Evolutionary conservation across 2,888 invertebrate species (phyloP).

Genomic region (Agrochola litura): DNA sequence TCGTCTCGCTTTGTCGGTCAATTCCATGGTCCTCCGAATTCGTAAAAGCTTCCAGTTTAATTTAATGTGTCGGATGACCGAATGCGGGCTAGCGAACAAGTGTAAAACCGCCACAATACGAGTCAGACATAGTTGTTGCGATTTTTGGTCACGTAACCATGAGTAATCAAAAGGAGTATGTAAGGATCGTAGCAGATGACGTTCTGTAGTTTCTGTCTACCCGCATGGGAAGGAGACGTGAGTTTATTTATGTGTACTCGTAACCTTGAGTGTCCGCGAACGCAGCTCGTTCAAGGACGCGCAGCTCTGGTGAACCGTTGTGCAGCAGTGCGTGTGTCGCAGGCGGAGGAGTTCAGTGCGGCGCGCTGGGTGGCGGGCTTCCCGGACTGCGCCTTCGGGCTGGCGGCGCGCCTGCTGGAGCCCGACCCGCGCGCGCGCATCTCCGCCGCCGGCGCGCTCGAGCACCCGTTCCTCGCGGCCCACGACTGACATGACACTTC

Average conservation of each 20-base stretch:
- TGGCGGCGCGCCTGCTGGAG: constrained; percentile 93
- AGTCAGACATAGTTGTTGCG: neutral
- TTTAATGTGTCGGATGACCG: neutral
- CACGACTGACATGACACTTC: constrained; percentile 78
- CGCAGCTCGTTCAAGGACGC: neutral
- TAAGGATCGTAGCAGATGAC: neutral
- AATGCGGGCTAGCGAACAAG: neutral
- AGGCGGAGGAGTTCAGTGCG: constrained; percentile 69
- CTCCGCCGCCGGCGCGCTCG: constrained; percentile 93
- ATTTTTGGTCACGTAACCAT: neutral
- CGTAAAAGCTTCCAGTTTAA: neutral
- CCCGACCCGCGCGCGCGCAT: constrained; percentile 94
- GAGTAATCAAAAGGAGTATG: neutral
- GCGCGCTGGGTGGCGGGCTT: constrained; percentile 82
- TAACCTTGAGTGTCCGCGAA: neutral
- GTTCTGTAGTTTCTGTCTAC: too few relatives aligned
- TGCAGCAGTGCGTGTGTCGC: constrained; percentile 29
- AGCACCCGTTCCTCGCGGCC: constrained; percentile 93
- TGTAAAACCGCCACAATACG: neutral
- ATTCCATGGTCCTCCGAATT: neutral
- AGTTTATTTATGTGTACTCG: too few relatives aligned
- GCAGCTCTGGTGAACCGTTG: too few relatives aligned
- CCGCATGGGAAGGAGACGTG: too few relatives aligned
- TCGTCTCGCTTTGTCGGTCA: neutral
- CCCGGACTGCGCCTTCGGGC: constrained; percentile 93